Percentiles rank a stretch among this genome's conserved stretches.
These are phyloP conservation scores for Triplophysa bombifrons DNA, from an alignment of 2,797 vertebrate genomes.

Conservation along the genomic window DNA sequence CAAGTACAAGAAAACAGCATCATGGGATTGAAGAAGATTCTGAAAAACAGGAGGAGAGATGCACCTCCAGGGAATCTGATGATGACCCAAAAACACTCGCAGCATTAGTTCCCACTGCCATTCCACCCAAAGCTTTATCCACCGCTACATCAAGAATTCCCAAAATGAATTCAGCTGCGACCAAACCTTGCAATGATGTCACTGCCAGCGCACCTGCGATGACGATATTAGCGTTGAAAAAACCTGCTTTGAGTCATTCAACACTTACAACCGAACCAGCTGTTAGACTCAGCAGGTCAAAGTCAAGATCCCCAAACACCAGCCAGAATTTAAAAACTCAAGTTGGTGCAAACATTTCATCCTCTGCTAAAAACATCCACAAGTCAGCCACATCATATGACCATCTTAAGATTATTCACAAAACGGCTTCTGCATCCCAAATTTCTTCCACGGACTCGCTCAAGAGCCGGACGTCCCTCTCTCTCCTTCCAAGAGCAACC, in stretches of 20 bases:
- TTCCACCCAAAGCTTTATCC: not conserved
- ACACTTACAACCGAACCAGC: not conserved
- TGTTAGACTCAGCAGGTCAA: slow-evolving; percentile 7
- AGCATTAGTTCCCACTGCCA: not conserved
- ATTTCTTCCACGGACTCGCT: slow-evolving; percentile 5
- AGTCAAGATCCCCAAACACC: slow-evolving; percentile 12
- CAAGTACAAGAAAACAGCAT: not conserved
- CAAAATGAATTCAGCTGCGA: not conserved
- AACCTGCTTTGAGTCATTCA: not conserved
- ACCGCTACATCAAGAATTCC: slow-evolving; percentile 8
- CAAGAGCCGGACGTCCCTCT: slow-evolving; percentile 11
- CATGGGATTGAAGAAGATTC: not conserved
- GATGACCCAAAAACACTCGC: slow-evolving; percentile 14
- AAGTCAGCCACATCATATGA: slow-evolving; percentile 36
- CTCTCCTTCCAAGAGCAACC: slow-evolving; percentile 26
- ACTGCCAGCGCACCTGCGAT: not conserved
- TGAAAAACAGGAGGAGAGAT: not conserved
- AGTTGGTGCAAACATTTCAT: not conserved
- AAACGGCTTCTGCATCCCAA: slow-evolving; percentile 18
- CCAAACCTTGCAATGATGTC: not conserved
- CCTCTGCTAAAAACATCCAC: slow-evolving; percentile 23
- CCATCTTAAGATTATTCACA: slow-evolving; percentile 14
- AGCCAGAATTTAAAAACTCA: slow-evolving; percentile 1
- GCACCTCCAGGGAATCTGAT: not conserved
- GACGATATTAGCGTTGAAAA: not conserved